phyloP scores from a whole-genome alignment of 30 jellyfish, hydroid and myxozoan species.

The Rhopilema esculentum region DNA sequence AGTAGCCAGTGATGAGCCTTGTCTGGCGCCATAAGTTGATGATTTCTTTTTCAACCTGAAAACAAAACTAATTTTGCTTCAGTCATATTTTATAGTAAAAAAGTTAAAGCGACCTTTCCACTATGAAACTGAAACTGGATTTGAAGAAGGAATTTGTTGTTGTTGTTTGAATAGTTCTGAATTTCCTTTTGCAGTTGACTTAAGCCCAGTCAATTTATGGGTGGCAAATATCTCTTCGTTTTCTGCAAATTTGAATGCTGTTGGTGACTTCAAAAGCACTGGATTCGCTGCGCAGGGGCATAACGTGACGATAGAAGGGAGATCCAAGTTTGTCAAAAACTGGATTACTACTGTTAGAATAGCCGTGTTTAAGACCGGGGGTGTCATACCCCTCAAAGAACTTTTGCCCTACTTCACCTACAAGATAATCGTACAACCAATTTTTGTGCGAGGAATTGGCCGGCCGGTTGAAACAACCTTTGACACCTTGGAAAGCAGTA shows the following conservation, averaged over 20 bases:
- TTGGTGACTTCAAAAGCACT: background rate
- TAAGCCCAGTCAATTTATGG: background rate
- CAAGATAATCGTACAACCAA: constrained; percentile 10
- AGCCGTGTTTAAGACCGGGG: constrained; percentile 3
- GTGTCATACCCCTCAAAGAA: background rate
- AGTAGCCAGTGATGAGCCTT: no score
- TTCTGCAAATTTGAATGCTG: background rate
- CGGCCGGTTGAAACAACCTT: background rate
- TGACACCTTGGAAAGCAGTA: constrained; percentile 15
- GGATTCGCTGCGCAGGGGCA: constrained; percentile 3
- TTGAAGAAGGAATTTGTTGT: no score
- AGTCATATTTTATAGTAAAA: no score
- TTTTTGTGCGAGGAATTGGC: constrained; percentile 27
- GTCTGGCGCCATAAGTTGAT: no score
- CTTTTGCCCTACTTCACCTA: constrained; percentile 8
- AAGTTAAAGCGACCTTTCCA: no score
- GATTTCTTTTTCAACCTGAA: no score
- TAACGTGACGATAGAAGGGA: constrained; percentile 8
- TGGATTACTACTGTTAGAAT: background rate
- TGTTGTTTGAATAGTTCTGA: no score
- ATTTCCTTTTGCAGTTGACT: background rate
- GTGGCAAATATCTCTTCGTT: background rate
- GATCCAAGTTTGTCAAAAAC: background rate
- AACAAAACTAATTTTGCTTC: no score
- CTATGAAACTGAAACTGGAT: no score